These are phyloP conservation scores for Numenius arquata DNA, from an alignment of 2,113 vertebrate species.

Conservation along the genomic window DNA sequence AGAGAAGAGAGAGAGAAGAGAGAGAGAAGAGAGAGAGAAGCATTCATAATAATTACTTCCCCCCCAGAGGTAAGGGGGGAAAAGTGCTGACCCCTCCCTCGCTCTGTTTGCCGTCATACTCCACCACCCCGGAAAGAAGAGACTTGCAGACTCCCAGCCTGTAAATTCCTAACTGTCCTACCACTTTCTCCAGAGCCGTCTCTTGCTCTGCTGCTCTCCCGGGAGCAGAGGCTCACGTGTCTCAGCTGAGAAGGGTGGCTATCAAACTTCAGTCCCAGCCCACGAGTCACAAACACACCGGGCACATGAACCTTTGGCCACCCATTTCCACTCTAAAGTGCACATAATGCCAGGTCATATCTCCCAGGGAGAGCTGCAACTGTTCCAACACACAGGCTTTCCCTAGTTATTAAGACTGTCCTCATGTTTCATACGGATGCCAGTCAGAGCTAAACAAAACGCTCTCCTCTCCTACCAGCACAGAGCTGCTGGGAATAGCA, in stretches of 20 bases:
- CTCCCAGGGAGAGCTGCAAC: background rate
- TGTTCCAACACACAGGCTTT: background rate
- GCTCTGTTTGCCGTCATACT: background rate
- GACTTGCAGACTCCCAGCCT: background rate
- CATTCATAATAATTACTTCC: background rate
- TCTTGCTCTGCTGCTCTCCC: background rate
- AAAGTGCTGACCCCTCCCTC: background rate
- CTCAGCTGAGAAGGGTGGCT: background rate
- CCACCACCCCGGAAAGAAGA: background rate
- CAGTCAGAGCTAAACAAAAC: background rate
- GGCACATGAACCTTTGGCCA: fast-evolving
- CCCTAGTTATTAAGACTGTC: background rate
- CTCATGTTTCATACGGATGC: background rate
- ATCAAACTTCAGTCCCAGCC: background rate
- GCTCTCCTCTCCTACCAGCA: background rate
- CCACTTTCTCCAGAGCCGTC: background rate
- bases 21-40: too few relatives aligned
- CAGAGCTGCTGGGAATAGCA: background rate
- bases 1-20: too few relatives aligned
- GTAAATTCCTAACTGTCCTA: background rate
- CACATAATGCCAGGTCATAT: background rate
- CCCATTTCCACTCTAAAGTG: background rate
- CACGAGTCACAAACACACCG: background rate
- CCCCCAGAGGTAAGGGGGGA: background rate
- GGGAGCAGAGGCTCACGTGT: fast-evolving